Evolutionary conservation across 1,140 invertebrate species (phyloP), one percentile per base, ranked within the genome.

Genomic region (Wiebesia pumilae): DNA sequence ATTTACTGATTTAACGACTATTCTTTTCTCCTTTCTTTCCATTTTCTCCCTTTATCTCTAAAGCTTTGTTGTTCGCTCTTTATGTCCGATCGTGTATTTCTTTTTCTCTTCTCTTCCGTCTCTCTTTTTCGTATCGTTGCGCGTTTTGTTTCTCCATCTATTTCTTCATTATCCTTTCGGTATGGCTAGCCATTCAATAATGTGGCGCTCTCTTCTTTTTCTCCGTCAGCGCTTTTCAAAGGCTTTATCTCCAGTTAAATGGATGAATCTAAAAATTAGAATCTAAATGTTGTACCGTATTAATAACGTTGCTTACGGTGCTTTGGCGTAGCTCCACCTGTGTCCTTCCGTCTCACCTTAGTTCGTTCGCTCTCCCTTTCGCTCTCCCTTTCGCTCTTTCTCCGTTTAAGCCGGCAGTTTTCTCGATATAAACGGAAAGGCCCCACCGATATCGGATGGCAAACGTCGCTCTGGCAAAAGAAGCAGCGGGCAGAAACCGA

Each of bases 401-500:
- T 67, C 27, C 47, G 35, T 16, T 58, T 33, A 24, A 35, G 12
- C 73, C 4, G 80, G 51, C 84, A 73, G 62, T 73, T 85, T 67
- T 30, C 79, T 77, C 62, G 43, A 83, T 77, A 65, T 21, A 3
- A 54, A 38, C 73, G 67, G 82, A 51, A 77, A 82, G 78, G 40
- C 83, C 24, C 12, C 43, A 33, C 67, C 81, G 82, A 81, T 81
- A 80, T 84, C 81, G 62, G 86, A 87, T 73, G 75, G 62, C 81
- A 54, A 69, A 62, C 19, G 51, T 40, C 40, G 75, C 75, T 67
- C 54, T 16, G 35, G 71, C 85, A 78, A 78, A 83, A 73, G 90
- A 85, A 91, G 88, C 90, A 92, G 81, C 89, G 87, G 85, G 78
- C 88, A 88, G 89, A 93, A 92, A 93, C 88, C 91, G 89, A 93